Evolutionary conservation across 2,888 invertebrate species (phyloP), one percentile per base, ranked within the genome.

Genomic region (Endotricha flammealis): DNA sequence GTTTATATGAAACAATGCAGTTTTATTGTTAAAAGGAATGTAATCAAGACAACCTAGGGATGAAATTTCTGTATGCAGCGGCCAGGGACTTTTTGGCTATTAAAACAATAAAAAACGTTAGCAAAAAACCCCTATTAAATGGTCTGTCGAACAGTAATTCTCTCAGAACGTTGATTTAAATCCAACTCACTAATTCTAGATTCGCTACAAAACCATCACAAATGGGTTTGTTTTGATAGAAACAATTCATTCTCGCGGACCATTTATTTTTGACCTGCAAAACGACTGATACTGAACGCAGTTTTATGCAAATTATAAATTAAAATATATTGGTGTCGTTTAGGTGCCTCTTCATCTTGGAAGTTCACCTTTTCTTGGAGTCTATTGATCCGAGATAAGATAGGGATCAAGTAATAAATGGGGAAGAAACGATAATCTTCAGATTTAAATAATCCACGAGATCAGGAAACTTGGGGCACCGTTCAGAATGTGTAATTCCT

Each of bases 351-450:
- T 39, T 56, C 54, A 49, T 53, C 48, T 42, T 38, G 32, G 41
- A 42, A 51, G 46, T 48, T 49, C 54, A 54, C 54, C 56, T 57
- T 48, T 46, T 48, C 44, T 42, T 33, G 40, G 44, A 56, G 53
- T 55, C 50, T 48, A 46, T 54, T 63, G 62, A 63, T 63, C 62
- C 59, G 39, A 46, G 57, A 56, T 60, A 53, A 60, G 60, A 59
- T 60, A 50, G 48, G 51, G 53, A 57, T 59, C 56, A 49, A 39
- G 60, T 60, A 56, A 62, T 62, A 62, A 62, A 60, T 60, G 60
- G 55, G 47, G 44, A 39, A 41, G 46, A 51, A 51, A 46, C 57
- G 58, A 58, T 62, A 58, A 62, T 60, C 60, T 55, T 39, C 48
- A 52, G 53, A 63, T 63, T 63, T 60, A 57, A 63, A 60, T 59